Conservation (phyloP, 2,797 vertebrate species). For the Champsocephalus gunnari region DNA sequence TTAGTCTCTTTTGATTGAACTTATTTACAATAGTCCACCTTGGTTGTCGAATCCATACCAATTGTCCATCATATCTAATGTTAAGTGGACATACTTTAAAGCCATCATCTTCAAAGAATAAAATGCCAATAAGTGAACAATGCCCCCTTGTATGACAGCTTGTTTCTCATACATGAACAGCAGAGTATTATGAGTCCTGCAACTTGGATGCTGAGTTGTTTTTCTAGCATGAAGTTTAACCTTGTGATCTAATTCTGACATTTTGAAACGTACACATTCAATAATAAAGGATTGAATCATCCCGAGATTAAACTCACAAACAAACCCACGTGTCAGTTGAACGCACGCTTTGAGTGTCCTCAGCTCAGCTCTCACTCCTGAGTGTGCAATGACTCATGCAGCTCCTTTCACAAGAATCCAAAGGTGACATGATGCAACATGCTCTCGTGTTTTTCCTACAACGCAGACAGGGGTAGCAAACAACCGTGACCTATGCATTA, state of each 20-base stretch:
- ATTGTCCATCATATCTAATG: not conserved
- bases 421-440: not conserved
- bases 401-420: conserved; percentile 6
- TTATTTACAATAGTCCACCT: not conserved
- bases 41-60: not conserved
- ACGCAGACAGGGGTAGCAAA: not conserved
- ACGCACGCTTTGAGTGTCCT: not conserved
- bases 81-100: not conserved
- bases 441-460: conserved; percentile 10
- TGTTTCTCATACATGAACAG: not conserved
- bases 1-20: not conserved
- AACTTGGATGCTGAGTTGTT: not conserved
- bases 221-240: not conserved
- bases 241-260: not conserved
- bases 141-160: not conserved
- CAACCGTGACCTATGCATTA: conserved; percentile 5
- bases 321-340: not conserved
- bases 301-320: conserved; percentile 5
- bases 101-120: not conserved
- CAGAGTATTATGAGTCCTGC: not conserved
- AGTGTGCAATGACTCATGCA: not conserved
- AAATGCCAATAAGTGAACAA: not conserved
- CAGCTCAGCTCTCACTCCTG: not conserved
- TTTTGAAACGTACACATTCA: not conserved
- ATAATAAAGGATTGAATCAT: conserved; percentile 3